These are phyloP conservation scores for Heteronetta atricapilla DNA, from an alignment of 2,113 vertebrate species.

Conservation along the genomic window DNA sequence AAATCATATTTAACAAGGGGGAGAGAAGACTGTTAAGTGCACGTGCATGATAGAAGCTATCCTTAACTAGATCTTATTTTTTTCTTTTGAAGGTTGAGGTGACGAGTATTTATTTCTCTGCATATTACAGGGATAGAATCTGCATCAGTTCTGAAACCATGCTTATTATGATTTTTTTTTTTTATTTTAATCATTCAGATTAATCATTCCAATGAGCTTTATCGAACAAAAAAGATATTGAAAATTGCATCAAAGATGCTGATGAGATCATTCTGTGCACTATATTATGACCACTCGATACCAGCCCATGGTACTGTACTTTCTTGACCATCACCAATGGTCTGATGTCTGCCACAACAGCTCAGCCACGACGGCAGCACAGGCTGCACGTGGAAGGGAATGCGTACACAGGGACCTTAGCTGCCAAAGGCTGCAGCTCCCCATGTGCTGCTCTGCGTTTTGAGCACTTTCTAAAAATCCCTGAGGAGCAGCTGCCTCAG, in stretches of 20 bases:
- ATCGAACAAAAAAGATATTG: background rate
- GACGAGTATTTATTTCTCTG: background rate
- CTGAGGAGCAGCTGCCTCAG: background rate
- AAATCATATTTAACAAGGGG: background rate
- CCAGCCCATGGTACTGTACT: fast-evolving
- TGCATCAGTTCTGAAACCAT: background rate
- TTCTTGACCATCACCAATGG: background rate
- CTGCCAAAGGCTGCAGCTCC: background rate
- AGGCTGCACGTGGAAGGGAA: background rate
- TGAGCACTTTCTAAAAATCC: too few relatives aligned
- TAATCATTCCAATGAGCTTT: background rate
- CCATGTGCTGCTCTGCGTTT: background rate
- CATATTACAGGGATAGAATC: background rate
- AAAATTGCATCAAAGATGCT: background rate
- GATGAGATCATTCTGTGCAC: background rate
- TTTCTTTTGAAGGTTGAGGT: background rate
- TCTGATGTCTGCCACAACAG: background rate
- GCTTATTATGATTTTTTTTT: background rate
- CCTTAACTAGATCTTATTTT: background rate
- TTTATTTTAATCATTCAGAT: background rate
- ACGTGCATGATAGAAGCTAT: background rate
- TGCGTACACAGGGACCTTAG: background rate
- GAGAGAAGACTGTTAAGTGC: background rate
- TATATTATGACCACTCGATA: background rate
- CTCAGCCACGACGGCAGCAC: background rate